Conservation (phyloP, 2,113 vertebrate genomes). For the Marcusenius ussheri region DNA sequence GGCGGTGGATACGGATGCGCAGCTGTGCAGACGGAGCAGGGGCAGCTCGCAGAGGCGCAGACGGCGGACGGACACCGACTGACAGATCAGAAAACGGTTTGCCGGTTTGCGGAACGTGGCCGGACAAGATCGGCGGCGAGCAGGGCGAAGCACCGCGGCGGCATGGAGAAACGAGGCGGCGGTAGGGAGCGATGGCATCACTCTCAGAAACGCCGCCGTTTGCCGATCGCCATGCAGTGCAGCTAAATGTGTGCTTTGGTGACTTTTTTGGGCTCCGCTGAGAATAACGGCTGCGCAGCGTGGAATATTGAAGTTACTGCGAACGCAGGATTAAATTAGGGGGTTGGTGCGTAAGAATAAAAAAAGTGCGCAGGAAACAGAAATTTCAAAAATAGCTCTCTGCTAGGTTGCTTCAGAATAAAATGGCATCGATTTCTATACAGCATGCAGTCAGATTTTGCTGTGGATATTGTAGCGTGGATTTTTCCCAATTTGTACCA, state of each 20-base stretch:
- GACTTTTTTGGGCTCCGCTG: not conserved
- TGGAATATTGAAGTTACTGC: not conserved
- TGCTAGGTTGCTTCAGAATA: not conserved
- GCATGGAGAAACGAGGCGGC: not conserved
- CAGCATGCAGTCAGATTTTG: not conserved
- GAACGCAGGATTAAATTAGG: not conserved
- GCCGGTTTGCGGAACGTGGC: not conserved
- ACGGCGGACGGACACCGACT: not conserved
- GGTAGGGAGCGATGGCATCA: not conserved
- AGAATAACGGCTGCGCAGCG: not conserved
- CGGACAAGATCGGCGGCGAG: not conserved
- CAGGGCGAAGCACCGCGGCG: not conserved
- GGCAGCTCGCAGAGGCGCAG: not conserved
- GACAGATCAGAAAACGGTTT: not conserved
- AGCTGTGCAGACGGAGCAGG: not conserved
- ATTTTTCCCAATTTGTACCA: not conserved
- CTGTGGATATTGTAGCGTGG: not conserved
- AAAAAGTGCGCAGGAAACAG: not conserved
- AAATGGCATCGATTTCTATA: not conserved
- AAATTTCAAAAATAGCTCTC: not conserved
- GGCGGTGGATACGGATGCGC: not conserved
- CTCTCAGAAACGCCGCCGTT: not conserved
- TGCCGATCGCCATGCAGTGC: not conserved
- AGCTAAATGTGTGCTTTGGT: not conserved
- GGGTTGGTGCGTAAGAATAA: not conserved